Base-by-base conservation (phyloP, 2,888 invertebrate genomes). In the Drosophila affinis region DNA sequence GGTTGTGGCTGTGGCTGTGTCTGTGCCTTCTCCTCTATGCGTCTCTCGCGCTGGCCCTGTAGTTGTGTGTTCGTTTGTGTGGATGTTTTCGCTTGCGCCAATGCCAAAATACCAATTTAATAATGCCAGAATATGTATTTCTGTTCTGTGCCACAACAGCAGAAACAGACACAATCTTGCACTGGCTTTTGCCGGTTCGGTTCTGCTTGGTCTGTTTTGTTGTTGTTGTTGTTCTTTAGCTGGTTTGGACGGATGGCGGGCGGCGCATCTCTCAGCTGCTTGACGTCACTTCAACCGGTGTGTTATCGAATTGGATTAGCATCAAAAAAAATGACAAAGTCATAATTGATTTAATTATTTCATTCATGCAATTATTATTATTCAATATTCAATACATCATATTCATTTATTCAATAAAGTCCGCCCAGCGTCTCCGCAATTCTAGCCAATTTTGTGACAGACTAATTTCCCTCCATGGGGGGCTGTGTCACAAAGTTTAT, bases 161-260 rank as follows among this genome's bases (percentile, higher is more conserved):
- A 39, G 39, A 39, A 39, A 39, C 39, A 61, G 58, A 58, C 14
- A 34, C 32, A 58, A 44, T 53, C 54, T 65, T 48, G 75, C 88
- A 72, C 80, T 76, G 76, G 75, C 83, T 84, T 58, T 77, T 80
- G 84, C 84, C 84, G 88, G 84, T 86, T 88, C 72, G 88, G 84
- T 86, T 88, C 72, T 67, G 77, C 74, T 65, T 67, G 78, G 62
- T 18, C 34, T 34, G 56, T 54, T 69, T 27, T 44, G 61, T 44
- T 71, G 18, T 32, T 44, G 46, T 46, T 9, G 24, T 6, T 21
- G 21, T 54, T n/a, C 44, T 27, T 48, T 29, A 51, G 32, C 21
- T 17, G 54, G 61, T 46, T 29, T 39, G 39, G 14, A n/a, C 39
- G 39, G 39, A 39, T n/a, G 34, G 32, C 12, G 54, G 29, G 34